Percentiles rank a stretch among this genome's conserved stretches.
phyloP scores from a whole-genome alignment of 2,113 vertebrate genomes.

The Aythya baeri region DNA sequence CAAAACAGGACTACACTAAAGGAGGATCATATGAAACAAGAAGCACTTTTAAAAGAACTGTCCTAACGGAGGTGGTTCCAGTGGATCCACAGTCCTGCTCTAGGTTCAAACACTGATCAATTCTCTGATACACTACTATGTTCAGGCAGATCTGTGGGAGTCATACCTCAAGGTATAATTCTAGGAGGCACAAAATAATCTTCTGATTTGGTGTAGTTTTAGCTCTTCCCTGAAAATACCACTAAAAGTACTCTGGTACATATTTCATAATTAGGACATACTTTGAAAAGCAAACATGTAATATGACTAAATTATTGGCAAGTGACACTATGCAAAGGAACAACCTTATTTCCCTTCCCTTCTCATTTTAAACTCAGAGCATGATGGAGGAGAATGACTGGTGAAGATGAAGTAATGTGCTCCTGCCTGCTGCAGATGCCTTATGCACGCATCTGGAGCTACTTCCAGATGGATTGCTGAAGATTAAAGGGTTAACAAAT shows the following conservation, averaged over 20 bases:
- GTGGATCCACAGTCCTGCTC: neutral
- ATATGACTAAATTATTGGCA: neutral
- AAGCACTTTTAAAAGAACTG: neutral
- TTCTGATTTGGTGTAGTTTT: neutral
- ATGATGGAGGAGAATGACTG: neutral
- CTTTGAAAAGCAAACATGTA: neutral
- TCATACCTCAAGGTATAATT: neutral
- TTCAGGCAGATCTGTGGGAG: neutral
- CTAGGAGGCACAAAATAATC: neutral
- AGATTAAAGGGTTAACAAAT: constrained; percentile 53
- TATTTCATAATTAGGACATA: neutral
- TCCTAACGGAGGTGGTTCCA: neutral
- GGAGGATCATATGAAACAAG: neutral
- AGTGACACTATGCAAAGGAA: neutral
- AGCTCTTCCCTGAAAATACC: neutral
- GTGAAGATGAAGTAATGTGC: constrained; percentile 18
- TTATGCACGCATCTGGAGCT: constrained; percentile 31
- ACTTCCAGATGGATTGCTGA: constrained; percentile 11
- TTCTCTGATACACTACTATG: neutral
- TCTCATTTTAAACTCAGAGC: constrained; percentile 26
- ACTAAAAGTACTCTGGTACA: neutral
- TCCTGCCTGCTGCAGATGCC: constrained; percentile 22
- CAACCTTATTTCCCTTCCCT: neutral
- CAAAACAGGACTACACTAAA: neutral
- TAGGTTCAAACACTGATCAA: neutral